Evolutionary conservation across 2,888 invertebrate genomes (phyloP), one percentile per base, ranked within the genome.

Genomic region (Volucella zonaria): DNA sequence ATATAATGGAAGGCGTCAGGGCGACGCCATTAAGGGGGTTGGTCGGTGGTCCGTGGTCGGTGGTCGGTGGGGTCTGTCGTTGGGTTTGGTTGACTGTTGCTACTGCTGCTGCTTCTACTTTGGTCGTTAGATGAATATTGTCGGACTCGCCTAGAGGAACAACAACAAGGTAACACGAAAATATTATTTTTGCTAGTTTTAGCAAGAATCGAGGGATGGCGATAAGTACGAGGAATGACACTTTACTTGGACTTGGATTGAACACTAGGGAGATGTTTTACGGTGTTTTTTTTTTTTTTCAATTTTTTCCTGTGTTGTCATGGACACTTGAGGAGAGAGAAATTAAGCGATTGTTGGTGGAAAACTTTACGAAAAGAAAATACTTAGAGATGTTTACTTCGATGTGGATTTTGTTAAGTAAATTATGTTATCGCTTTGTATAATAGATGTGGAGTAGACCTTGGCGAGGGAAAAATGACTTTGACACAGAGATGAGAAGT

Each of bases 21-120:
- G 73, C 80, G 85, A 68, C 85, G 85, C 85, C 85, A 81, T 31
- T 77, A 45, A 77, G 81, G 81, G 85, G 85, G 80, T 81, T 81
- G 81, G 81, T 47, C 59, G 59, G 75, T 64, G 67, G 58, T 58
- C 31, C 0, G 31, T 31, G 6, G 31, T 31, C 6, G 31, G 31
- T 31, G 31, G 31, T 31, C 6, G 31, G 31, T 31, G 31, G 31
- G 31, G 31, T 31, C 31, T 6, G 31, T 31, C 40, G 54, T 8
- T 11, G 40, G 47, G 43, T 43, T 18, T 23, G 62, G 31, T 15
- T 38, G 47, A 42, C 54, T 45, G 43, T 2, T 23, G 23, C 23
- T 23, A 2, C 23, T 23, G 38, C 58, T 66, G 49, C 23, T 52
- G 56, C 15, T 45, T 38, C 58, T 54, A 68, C 77, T 70, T 75